phyloP scores from a whole-genome alignment of 1,140 invertebrate genomes.

The Leptinotarsa defecta region DNA sequence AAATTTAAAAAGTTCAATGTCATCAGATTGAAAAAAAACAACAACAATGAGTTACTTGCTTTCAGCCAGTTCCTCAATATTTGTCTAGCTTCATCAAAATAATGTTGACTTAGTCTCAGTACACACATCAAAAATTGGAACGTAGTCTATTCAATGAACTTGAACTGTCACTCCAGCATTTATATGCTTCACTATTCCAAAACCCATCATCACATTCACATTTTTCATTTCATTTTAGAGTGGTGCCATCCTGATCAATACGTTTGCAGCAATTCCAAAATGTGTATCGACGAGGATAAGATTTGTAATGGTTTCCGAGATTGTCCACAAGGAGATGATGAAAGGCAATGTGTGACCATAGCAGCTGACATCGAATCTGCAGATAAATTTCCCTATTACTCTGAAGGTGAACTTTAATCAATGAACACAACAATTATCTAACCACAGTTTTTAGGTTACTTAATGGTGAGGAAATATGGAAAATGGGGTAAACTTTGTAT shows the following conservation, averaged over 20 bases:
- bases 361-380: conserved; percentile 59
- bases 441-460: conserved; percentile 60
- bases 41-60: too few species aligned
- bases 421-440: too few species aligned
- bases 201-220: too few species aligned
- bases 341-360: conserved; percentile 70
- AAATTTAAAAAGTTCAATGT: too few species aligned
- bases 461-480: conserved; percentile 76
- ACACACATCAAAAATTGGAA: too few species aligned
- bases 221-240: conserved; percentile 60
- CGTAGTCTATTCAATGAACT: too few species aligned
- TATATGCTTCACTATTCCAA: too few species aligned
- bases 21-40: too few species aligned
- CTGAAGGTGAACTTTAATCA: conserved; percentile 58
- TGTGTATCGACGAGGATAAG: conserved; percentile 67
- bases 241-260: conserved; percentile 77
- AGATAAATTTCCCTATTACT: conserved; percentile 63
- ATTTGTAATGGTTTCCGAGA: conserved; percentile 78
- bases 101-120: too few species aligned
- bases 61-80: too few species aligned
- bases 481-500: conserved; percentile 80
- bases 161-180: too few species aligned
- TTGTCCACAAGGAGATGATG: conserved; percentile 82
- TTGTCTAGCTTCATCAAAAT: too few species aligned
- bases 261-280: conserved; percentile 72